These are phyloP conservation scores for Linepithema humile DNA, from an alignment of 1,140 invertebrate species.

Conservation along the genomic window DNA sequence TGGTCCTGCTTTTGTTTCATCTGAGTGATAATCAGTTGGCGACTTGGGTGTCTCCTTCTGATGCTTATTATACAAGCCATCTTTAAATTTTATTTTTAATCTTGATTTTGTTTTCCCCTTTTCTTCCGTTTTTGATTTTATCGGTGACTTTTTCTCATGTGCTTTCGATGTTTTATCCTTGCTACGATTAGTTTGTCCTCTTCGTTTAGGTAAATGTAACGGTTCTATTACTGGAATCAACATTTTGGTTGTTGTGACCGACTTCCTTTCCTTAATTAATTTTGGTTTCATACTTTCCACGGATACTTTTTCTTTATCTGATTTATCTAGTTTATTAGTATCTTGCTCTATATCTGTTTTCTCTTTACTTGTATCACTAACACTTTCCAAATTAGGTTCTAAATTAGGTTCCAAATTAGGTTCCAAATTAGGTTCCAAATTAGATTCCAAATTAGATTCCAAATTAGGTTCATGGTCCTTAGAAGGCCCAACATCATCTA, in stretches of 20 bases:
- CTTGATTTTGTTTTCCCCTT: slow-evolving; percentile 22
- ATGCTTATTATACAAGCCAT: slow-evolving; percentile 38
- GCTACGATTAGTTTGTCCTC: neutral
- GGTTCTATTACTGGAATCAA: slow-evolving; percentile 57
- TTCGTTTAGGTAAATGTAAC: slow-evolving; percentile 19
- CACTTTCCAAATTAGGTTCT: neutral
- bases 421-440: neutral
- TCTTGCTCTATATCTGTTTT: neutral
- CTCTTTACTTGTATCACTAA: neutral
- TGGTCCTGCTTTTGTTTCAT: neutral
- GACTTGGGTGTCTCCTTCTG: slow-evolving; percentile 52
- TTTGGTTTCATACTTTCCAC: neutral
- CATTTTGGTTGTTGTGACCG: neutral
- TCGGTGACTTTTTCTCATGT: neutral
- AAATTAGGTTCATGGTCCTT: neutral
- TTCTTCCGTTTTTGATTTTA: slow-evolving; percentile 43
- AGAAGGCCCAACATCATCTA: neutral
- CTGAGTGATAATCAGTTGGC: neutral
- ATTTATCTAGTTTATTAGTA: neutral
- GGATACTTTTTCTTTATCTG: neutral
- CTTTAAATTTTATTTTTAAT: slow-evolving; percentile 34
- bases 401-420: neutral
- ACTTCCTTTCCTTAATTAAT: neutral
- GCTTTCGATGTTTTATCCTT: neutral
- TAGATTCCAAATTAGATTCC: too few relatives aligned